Evolutionary conservation across 2,888 invertebrate genomes (phyloP), one percentile per base, ranked within the genome.

Genomic region (Hirtodrosophila trivittata): DNA sequence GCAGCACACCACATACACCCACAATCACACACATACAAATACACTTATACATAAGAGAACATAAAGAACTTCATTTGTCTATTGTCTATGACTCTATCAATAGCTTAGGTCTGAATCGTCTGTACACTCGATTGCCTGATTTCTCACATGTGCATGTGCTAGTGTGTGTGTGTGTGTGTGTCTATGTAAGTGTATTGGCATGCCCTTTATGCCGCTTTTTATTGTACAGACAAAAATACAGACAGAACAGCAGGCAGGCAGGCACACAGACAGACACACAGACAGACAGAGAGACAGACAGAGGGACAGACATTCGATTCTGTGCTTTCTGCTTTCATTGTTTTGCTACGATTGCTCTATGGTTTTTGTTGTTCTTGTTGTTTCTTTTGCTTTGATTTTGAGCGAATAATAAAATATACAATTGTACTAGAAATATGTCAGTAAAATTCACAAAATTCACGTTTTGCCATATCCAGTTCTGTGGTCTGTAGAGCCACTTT

Each of bases 351-450:
- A 30, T 46, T 57, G 5, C n/a, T 57, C 10, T 39, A 18, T 30
- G 37, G 26, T 6, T 1, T 4, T 18, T 25, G 28, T 50, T 41
- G 33, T 50, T 56, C 32, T 13, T 37, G 39, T 54, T 5, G 28
- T 59, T 67, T 49, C 26, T 65, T 66, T 67, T 68, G 66, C 81
- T 80, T 84, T 84, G 81, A 83, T 84, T 80, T 77, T 41, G 38
- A 62, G 46, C 51, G 65, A 46, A 77, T 75, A 77, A 81, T 80
- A 80, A 83, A 81, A 81, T 81, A 75, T 73, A 70, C 75, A 84
- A 81, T 77, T 76, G 75, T 82, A 67, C 64, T 75, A 81, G 82
- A 76, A 84, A 82, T 75, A 84, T 84, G 82, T 76, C 78, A 78
- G 82, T 69, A 21, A 81, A 82, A 84, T 76, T 77, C 77, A 69